Conservation (phyloP, 2,888 invertebrate genomes). For the Labia minor region DNA sequence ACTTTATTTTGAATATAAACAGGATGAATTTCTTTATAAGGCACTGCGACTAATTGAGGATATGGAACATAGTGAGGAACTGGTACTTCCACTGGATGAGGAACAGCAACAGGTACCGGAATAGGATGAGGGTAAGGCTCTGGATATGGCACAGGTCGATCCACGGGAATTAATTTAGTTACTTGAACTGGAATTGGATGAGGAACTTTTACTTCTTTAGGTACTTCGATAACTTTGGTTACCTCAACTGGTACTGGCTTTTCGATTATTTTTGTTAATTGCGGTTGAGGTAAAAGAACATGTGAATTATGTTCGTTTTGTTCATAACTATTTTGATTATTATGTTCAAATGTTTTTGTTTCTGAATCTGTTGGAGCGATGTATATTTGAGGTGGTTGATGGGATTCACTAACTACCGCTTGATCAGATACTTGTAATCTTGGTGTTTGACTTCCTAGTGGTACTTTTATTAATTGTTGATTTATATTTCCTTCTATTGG, state of each 20-base stretch:
- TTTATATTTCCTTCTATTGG: neutral
- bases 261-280: constrained; percentile 5
- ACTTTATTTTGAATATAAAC: constrained; percentile 27
- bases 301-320: neutral
- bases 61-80: constrained; percentile 30
- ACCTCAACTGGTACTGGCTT: constrained; percentile 32
- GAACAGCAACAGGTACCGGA: constrained; percentile 33
- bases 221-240: constrained; percentile 31
- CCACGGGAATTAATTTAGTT: constrained; percentile 29
- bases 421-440: neutral
- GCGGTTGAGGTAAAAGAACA: neutral
- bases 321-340: neutral
- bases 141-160: constrained; percentile 40
- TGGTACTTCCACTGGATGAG: constrained; percentile 25
- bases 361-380: neutral
- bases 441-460: neutral
- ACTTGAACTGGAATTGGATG: constrained; percentile 41
- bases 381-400: neutral
- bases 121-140: constrained; percentile 39
- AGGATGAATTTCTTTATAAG: constrained; percentile 24
- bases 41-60: constrained; percentile 27
- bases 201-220: constrained; percentile 41
- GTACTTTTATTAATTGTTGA: no score
- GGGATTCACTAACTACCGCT: neutral
- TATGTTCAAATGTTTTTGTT: neutral